Percentiles rank a stretch among this genome's conserved stretches.
phyloP scores from a whole-genome alignment of 2,113 vertebrate genomes.

The Dicerorhinus sumatrensis region DNA sequence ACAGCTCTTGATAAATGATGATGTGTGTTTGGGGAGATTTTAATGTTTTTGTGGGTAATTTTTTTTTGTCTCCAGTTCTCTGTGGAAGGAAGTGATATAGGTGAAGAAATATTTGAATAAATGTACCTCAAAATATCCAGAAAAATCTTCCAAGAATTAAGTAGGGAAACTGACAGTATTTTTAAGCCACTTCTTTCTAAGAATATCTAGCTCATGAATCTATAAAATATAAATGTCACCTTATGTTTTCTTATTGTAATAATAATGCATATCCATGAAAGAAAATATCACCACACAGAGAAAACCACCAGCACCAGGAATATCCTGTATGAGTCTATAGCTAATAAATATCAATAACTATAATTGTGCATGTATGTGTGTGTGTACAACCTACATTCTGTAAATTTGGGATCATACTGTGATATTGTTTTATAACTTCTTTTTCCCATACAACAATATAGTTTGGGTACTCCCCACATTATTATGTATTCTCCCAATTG shows the following conservation, averaged over 20 bases:
- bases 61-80: not conserved
- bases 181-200: not conserved
- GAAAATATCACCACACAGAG: not conserved
- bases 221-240: not conserved
- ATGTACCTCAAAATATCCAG: not conserved
- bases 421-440: not conserved
- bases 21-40: not conserved
- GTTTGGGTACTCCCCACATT: not conserved
- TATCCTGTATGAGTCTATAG: not conserved
- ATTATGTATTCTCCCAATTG: not conserved
- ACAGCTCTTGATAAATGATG: not conserved
- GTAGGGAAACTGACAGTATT: not conserved
- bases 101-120: slow-evolving; percentile 37
- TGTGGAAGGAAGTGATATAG: not conserved
- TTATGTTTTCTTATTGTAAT: not conserved
- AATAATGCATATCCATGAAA: not conserved
- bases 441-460: not conserved
- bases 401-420: not conserved
- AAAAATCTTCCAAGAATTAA: not conserved
- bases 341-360: not conserved
- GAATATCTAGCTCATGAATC: not conserved
- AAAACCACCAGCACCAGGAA: not conserved
- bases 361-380: not conserved
- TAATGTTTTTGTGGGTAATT: not conserved
- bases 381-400: not conserved